Evolutionary conservation across 2,797 vertebrate species (phyloP), one percentile per base, ranked within the genome.

Genomic region (Macroramphosus scolopax): DNA sequence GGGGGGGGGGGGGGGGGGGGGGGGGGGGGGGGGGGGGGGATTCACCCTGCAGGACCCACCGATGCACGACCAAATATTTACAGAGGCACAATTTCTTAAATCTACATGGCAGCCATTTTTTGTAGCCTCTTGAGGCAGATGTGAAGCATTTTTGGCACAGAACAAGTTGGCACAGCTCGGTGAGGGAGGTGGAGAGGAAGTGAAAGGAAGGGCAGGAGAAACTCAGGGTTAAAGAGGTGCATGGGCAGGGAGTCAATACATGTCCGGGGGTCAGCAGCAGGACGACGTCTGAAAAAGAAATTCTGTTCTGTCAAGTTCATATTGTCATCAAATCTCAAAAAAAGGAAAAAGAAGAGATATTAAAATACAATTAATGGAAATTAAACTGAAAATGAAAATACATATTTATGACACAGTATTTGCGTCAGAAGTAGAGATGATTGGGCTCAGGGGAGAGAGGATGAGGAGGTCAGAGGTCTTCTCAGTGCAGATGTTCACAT

Each of bases 101-200:
- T 51, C 60, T 68, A 80, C 75, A 66, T 59, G 29, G 48, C 52
- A 48, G 59, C 40, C 53, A 65, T 75, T 41, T 60, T 63, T 54
- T 63, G 65, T 63, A 22, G 17, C 52, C 68, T 35, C 59, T 69
- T 43, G 75, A 71, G 68, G 62, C 62, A 51, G 73, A 62, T 60
- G n/a, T n/a, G n/a, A n/a, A n/a, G n/a, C n/a, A n/a, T 72, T 55
- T 46, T 56, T 79, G 72, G 68, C 71, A 44, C 55, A n/a, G 45
- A 64, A 36, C 35, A 13, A 42, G 55, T 61, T 44, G 64, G 54
- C 68, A 50, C 52, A 71, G 71, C 64, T 22, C 64, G 64, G 32
- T 17, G 4, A 50, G 52, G 1, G 4, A 49, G 51, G 53, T 15
- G 8, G 57, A 42, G 60, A 26, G n/a, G n/a, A n/a, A n/a, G n/a